These are phyloP conservation scores for Anabacerthia variegaticeps DNA, from an alignment of 2,797 vertebrate species.

Conservation along the genomic window DNA sequence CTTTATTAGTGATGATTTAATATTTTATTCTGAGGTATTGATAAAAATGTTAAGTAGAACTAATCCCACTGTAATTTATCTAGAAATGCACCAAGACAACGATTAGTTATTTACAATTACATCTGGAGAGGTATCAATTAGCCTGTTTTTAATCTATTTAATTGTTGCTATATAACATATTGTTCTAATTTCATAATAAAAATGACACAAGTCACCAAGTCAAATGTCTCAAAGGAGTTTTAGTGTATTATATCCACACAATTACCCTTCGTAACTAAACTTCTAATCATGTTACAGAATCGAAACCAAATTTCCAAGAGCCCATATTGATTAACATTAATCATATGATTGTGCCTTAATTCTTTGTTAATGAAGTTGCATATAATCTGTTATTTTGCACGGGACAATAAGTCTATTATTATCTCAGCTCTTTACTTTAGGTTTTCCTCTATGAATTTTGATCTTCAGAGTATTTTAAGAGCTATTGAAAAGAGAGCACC, in stretches of 20 bases:
- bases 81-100: background rate
- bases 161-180: background rate
- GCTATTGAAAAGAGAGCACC: background rate
- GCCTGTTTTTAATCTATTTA: conserved; percentile 19
- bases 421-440: background rate
- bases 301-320: conserved; percentile 22
- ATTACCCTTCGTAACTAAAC: conserved; percentile 9
- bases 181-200: conserved; percentile 36
- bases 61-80: background rate
- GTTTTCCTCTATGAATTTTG: background rate
- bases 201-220: conserved; percentile 7
- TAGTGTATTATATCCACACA: background rate
- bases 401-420: background rate
- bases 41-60: conserved; percentile 18
- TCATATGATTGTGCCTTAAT: background rate
- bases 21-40: background rate
- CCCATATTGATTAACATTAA: conserved; percentile 8
- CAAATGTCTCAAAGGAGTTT: conserved; percentile 35
- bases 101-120: background rate
- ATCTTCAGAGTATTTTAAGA: background rate
- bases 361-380: background rate
- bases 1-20: conserved; percentile 19
- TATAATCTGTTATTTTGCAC: background rate
- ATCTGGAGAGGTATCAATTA: conserved; percentile 17
- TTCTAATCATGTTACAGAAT: conserved; percentile 7